Evolutionary conservation across 1,140 invertebrate species (phyloP), one percentile per base, ranked within the genome.

Genomic region (Stegodyphus mimosarum): DNA sequence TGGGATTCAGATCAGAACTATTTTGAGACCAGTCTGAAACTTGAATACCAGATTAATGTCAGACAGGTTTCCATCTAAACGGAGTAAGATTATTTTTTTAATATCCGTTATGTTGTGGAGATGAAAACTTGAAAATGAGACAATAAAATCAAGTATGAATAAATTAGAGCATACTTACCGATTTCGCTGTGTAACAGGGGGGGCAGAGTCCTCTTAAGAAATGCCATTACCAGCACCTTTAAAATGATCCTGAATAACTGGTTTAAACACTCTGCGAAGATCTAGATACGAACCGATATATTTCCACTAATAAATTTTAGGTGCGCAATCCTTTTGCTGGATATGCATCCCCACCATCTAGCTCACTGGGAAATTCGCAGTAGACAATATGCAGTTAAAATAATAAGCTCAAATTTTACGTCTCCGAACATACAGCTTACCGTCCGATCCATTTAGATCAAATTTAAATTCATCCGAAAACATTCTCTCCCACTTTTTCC

Each of bases 1-100:
- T 69, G 49, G 11, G 49, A 78, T 78, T 78, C 51, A 69, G 49
- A 79, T 52, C 49, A 50, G 66, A 50, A 67, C 63, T 55, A 51
- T 7, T 79, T 70, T 50, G 6, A n/a, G 17, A 48, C 1, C n/a
- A 79, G 6, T 70, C 48, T 48, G 69, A 33, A 33, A 33, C 33
- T 33, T 33, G 0, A 60, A 60, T 60, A 9, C 5, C 55, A 5
- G 1, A 60, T 60, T 60, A 53, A n/a, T 53, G n/a, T 53, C n/a
- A 55, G 50, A 74, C 2, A 74, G 9, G 6, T 7, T 33, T 6
- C 2, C 9, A 72, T 1, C 6, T 9, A 74, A 74, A 3, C 2
- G 48, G 0, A 33, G 72, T 3, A 15, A 74, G 53, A 17, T 74
- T 60, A 15, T 6, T 18, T 74, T 74, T 52, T 0, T 1, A 74